phyloP scores from a whole-genome alignment of 2,113 vertebrate genomes.

The Lanius ludovicianus region DNA sequence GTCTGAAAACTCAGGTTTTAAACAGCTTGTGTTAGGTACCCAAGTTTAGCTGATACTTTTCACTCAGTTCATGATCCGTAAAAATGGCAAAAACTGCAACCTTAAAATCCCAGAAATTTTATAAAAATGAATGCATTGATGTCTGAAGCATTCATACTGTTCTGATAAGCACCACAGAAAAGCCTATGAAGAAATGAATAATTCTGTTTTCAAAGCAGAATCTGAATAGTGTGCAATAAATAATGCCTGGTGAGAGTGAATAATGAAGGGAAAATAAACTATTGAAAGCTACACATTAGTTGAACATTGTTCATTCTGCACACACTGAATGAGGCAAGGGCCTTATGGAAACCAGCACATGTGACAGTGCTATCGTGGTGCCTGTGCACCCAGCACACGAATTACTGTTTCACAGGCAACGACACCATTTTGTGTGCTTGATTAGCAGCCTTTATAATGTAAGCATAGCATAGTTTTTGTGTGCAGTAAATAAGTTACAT shows the following conservation, averaged over 20 bases:
- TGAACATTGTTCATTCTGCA: constrained; percentile 30
- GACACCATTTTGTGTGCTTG: constrained; percentile 29
- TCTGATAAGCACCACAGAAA: constrained; percentile 27
- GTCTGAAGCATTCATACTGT: neutral
- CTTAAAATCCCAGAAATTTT: neutral
- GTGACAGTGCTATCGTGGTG: constrained; percentile 2
- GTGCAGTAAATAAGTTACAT: constrained; percentile 42
- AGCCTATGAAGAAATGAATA: constrained; percentile 49
- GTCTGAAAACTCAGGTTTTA: neutral
- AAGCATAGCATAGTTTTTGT: constrained; percentile 26
- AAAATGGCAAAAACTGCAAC: neutral
- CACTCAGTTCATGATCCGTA: neutral
- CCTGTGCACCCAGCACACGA: neutral
- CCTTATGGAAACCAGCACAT: constrained; percentile 21
- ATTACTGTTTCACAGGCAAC: constrained; percentile 51
- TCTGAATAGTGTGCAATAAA: constrained; percentile 39
- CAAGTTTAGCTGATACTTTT: neutral
- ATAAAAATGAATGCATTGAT: neutral
- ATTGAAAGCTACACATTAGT: constrained; percentile 30
- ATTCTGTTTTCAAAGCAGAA: constrained; percentile 57
- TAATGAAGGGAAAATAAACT: constrained; percentile 54
- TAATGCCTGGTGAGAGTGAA: constrained; percentile 55
- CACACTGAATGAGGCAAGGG: constrained; percentile 11
- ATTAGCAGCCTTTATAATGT: constrained; percentile 38
- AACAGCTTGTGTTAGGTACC: neutral